These are phyloP conservation scores for Sebastes dallii DNA, from an alignment of 2,797 vertebrate genomes.

Conservation along the genomic window DNA sequence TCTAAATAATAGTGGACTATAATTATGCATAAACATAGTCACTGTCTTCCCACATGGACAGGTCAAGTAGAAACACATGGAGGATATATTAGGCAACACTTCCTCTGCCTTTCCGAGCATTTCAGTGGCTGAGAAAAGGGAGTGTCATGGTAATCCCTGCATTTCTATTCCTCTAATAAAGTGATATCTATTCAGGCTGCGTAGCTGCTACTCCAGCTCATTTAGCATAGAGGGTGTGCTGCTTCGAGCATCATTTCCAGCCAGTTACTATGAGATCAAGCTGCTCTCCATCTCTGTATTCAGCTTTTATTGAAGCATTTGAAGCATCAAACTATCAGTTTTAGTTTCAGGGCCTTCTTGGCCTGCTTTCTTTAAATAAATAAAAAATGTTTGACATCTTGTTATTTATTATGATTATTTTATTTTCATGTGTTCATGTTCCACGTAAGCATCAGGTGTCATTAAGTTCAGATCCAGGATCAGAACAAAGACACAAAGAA, in stretches of 20 bases:
- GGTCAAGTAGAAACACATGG: neutral
- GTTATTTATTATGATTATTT: too few relatives aligned
- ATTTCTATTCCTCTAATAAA: constrained; percentile 21
- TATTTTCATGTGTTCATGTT: neutral
- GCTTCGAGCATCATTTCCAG: constrained; percentile 22
- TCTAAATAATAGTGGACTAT: too few relatives aligned
- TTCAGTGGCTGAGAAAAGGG: neutral
- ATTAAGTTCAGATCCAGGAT: neutral
- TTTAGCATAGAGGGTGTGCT: constrained; percentile 25
- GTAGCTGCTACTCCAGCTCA: constrained; percentile 30
- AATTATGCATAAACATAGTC: too few relatives aligned
- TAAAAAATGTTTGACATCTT: neutral
- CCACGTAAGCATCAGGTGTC: neutral
- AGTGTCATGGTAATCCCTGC: neutral
- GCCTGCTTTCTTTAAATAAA: neutral
- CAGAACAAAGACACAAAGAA: neutral
- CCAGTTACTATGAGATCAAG: constrained; percentile 30
- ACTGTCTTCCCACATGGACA: neutral
- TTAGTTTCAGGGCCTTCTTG: neutral
- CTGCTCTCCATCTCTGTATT: neutral
- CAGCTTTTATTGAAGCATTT: neutral
- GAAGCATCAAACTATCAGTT: neutral
- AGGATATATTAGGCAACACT: neutral
- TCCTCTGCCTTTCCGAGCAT: neutral
- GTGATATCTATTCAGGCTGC: constrained; percentile 41